Base-by-base conservation (phyloP, 2,888 invertebrate species). In the Pristionchus maxplancki region DNA sequence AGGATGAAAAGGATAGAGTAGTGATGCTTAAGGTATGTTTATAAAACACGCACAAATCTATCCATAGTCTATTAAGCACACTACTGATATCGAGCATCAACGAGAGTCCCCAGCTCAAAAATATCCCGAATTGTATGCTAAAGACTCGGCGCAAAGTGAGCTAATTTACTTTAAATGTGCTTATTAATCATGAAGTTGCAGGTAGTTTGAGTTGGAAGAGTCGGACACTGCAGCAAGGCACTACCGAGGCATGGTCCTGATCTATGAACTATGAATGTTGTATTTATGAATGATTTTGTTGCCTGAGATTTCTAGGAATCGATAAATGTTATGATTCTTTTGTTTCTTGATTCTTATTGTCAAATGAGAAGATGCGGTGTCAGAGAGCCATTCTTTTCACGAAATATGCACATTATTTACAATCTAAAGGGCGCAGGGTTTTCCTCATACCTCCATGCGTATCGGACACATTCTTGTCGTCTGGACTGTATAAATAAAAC, bases 51-150 rank as follows among this genome's bases (percentile, higher is more conserved):
- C 17, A 13, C 20, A 28, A 28, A 71, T 5, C 31, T 34, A 17
- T n/a, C n/a, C n/a, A n/a, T n/a, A n/a, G n/a, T n/a, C n/a, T 24
- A 15, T 82, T 31, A 1, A 37, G 82, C 82, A 31, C n/a, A 24
- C 34, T 0, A 20, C 31, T 9, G 82, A 50, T 34, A 5, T 34
- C 20, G 82, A 83, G 20, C 50, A 53, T 34, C 81, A 37, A 48
- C n/a, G 81, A 17, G 34, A 53, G 2, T 83, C 82, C 0, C 82
- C 82, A 17, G 82, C 82, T 24, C 50, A 83, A 28, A 53, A 53
- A 8, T 83, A 83, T 13, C 82, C 82, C 24, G 82, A 83, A 83
- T 83, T 83, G 44, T 83, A 83, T 24, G 50, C 31, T n/a, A 83
- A 53, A 37, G 82, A 83, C 28, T 34, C 58, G 4, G 28, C 82